Base-by-base conservation (phyloP, 2,888 invertebrate species). In the Chesias legatella region DNA sequence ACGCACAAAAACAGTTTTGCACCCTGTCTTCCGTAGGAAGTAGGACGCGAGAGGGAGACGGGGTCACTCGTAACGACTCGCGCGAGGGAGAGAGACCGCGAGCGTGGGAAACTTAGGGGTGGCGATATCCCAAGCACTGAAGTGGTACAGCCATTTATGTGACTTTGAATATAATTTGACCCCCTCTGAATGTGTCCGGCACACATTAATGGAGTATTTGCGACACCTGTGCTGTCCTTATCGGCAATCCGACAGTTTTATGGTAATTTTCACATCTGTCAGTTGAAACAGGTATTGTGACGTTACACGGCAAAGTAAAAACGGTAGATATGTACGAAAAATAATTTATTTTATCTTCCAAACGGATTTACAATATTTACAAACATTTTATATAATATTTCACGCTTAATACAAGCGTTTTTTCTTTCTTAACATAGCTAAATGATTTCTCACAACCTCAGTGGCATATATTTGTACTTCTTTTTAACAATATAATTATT, bases 41-140 rank as follows among this genome's bases (percentile, higher is more conserved):
- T 80, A 71, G 32, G 30, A 53, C 30, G 68, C 28, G 43, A 41
- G 64, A 74, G 39, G 6, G 73, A 59, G 66, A 71, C 41, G 33
- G 40, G 10, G 6, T 43, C 49, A 51, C 1, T 20, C 21, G 22
- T 8, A 32, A 30, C 13, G 5, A 5, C 13, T 5, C 13, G 7
- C 33, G n/a, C 10, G 71, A 37, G 62, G 22, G 75, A 81, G 51
- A 43, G 69, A 55, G 79, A 79, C 45, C 34, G 56, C 44, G 38
- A 58, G 63, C 86, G 86, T 86, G 89, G 88, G 88, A 88, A 88
- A 73, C 78, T 60, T 66, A 79, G 69, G 86, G 85, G 84, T 82
- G 79, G 79, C 77, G 68, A 71, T 83, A 82, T 88, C 88, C 85
- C 88, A 88, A 65, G 64, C 78, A 77, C 68, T 77, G 66, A 71